A percentile compares a stretch with the other conserved stretches of the same genome.
Evolutionary conservation across 2,113 vertebrate species (phyloP).

Genomic region (Paradoxurus hermaphroditus): DNA sequence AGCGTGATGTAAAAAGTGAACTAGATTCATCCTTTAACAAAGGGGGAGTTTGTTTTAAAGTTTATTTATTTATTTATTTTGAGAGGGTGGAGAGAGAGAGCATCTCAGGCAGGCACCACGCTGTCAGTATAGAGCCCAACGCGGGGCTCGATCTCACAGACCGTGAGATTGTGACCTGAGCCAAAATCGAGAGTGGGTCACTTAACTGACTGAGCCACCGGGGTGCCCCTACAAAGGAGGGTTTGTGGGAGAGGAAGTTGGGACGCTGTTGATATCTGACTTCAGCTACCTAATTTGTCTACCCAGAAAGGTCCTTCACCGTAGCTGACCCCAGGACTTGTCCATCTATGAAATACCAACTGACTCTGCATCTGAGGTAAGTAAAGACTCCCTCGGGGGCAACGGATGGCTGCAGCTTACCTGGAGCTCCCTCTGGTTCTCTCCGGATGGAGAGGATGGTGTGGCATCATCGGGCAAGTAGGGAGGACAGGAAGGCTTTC

Average conservation of each 20-base stretch:
- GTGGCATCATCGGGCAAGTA: too few species aligned
- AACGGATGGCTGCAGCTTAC: not conserved
- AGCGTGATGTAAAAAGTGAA: not conserved
- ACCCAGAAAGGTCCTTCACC: not conserved
- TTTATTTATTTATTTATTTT: too few species aligned
- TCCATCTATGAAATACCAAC: too few species aligned
- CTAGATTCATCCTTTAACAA: not conserved
- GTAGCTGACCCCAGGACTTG: not conserved
- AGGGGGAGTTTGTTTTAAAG: not conserved
- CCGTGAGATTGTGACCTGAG: too few species aligned
- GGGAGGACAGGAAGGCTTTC: not conserved
- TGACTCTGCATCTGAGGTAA: not conserved
- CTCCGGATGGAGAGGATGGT: not conserved
- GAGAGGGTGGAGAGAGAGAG: too few species aligned
- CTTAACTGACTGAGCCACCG: too few species aligned
- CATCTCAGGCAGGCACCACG: not conserved
- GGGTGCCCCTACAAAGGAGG: not conserved
- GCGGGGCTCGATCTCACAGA: too few species aligned
- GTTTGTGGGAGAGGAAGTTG: not conserved
- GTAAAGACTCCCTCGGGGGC: not conserved
- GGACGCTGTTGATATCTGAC: not conserved
- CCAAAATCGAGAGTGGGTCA: too few species aligned
- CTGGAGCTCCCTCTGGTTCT: not conserved
- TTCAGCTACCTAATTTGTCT: fast-evolving
- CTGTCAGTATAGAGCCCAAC: too few species aligned